Evolutionary conservation across 2,888 invertebrate species (phyloP).

Genomic region (Amiota communis): DNA sequence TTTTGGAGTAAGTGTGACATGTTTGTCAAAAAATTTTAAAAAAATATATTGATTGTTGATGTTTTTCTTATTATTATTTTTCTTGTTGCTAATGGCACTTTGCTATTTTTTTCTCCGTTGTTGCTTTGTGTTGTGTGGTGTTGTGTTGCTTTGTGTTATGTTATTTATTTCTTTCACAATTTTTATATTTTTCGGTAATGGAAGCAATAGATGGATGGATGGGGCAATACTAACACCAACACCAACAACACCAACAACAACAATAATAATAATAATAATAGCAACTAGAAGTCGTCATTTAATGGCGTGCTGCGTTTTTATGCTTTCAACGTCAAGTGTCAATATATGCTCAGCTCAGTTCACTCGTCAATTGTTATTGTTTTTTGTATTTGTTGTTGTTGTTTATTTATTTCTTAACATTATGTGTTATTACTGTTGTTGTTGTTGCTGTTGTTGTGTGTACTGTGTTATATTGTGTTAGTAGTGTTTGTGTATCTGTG

Average conservation of each 20-base stretch:
- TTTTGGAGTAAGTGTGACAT: constrained; percentile 57
- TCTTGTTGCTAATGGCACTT: constrained; percentile 23
- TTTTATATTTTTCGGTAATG: not conserved
- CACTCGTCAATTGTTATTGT: not conserved
- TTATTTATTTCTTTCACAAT: not conserved
- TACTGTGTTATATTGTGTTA: no score
- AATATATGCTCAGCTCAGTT: constrained; percentile 28
- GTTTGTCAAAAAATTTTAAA: constrained; percentile 66
- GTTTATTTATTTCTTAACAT: no score
- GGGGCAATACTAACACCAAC: no score
- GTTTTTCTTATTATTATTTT: constrained; percentile 1
- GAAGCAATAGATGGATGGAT: no score
- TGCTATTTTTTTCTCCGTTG: constrained; percentile 37
- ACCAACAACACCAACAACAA: not conserved
- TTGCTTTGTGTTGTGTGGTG: no score
- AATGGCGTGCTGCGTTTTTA: constrained; percentile 63
- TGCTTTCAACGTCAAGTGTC: constrained; percentile 64
- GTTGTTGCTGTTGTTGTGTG: constrained; percentile 13
- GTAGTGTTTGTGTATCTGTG: constrained; percentile 35
- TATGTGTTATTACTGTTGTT: not conserved
- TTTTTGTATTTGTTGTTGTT: constrained; percentile 23
- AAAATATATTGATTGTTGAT: constrained; percentile 47
- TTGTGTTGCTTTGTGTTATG: not conserved
- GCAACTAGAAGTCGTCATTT: constrained; percentile 52
- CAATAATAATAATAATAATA: not conserved